Base-by-base conservation (phyloP, 1,140 invertebrate species). In the Oryctes rhinoceros region DNA sequence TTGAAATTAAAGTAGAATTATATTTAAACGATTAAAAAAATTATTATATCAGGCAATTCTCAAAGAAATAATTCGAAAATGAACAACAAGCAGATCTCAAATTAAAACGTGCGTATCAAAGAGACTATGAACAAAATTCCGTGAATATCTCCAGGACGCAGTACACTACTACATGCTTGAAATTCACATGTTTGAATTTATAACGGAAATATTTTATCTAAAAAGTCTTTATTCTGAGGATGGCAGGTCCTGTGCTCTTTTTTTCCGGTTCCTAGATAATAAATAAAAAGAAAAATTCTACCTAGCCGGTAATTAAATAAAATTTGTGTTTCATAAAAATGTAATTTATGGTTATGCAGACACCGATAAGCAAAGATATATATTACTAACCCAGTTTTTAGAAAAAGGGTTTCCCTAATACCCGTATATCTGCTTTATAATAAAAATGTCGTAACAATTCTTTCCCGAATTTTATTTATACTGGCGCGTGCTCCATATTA, bases 291-390 rank as follows among this genome's bases (percentile, higher is more conserved):
- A 62, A 62, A 62, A 62, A 62, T 62, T 62, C 53, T 7, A 62
- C 53, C 53, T 62, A 20, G 53, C 53, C 53, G 4, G 71, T 74
- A 74, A 74, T 74, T 74, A 74, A 74, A 74, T 35, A 39, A 39
- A 74, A 74, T 74, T 74, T 74, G 71, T 74, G 71, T 74, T 74
- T 74, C 71, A 74, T 74, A 74, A 74, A 15, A 18, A 24, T 0
- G 6, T 35, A 74, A 74, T 74, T 74, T 74, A 74, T 74, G 37
- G 18, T 20, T 62, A 20, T 62, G 53, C 20, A 13, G 53, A 20
- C 15, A n/a, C 15, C 20, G 53, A 62, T 62, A 62, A 62, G 53
- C 7, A 62, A 62, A 62, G 20, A 62, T 44, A 44, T 44, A 44
- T 44, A 10, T 7, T 44, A 44, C 39, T 44, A 44, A 44, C 39